Base-by-base conservation (phyloP, 2,113 vertebrate genomes). In the Clarias batrachus region DNA sequence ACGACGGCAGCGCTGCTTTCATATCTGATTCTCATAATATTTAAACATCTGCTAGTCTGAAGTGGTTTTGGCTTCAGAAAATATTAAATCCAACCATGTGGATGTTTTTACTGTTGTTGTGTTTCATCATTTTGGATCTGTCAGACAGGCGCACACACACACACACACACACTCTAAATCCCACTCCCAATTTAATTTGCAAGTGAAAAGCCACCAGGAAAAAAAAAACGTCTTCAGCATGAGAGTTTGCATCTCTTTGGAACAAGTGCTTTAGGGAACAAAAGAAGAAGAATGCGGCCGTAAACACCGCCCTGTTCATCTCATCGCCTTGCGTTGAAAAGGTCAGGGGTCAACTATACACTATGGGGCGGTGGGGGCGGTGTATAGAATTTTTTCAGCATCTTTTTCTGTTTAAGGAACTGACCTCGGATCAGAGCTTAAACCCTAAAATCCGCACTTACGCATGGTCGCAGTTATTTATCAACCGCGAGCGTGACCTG, bases 131-230 rank as follows among this genome's bases (percentile, higher is more conserved):
- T 80, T 62, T 60, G 19, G 57, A 62, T 4, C 23, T 4, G 23
- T 74, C 16, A 9, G 41, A 27, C 73, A 56, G 10, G 23, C 54
- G 4, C 73, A 7, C 27, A 74, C 33, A 41, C 65, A 37, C 37
- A 74, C 25, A 30, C 76, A 77, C 48, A 78, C 74, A 77, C 23
- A 74, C 60, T 83, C 30, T 52, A 63, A 87, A 68, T 60, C 57
- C 41, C 68, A 23, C 85, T 89, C 52, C 83, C 76, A 77, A 70
- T 73, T 87, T 89, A 63, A 89, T 89, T 89, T 87, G 88, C 79
- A 89, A 89, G 78, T 89, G 83, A 87, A 89, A 89, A 73, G 86
- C 83, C 4, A 13, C 71, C 63, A 79, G 63, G 71, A 80, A 78
- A 83, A 5, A 73, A 74, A 82, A 77, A 13, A 80, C 37, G 73